Percentiles rank a stretch among this genome's conserved stretches.
These are phyloP conservation scores for Stichodactyla mertensii DNA, from an alignment of 64 coral and sea anemone genomes.

Conservation along the genomic window DNA sequence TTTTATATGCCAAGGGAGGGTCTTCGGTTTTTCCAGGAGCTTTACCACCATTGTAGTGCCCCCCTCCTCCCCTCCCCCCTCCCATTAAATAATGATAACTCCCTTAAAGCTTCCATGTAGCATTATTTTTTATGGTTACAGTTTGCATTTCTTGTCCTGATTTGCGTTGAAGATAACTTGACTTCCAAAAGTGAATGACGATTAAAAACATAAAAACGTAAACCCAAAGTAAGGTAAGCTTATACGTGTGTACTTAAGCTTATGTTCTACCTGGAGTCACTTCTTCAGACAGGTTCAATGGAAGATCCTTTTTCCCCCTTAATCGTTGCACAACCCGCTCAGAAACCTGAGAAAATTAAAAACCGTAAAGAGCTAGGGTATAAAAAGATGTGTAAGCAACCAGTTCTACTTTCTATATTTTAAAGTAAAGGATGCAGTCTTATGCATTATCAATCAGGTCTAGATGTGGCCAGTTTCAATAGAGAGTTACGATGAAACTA, in stretches of 20 bases:
- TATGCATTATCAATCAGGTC: background rate
- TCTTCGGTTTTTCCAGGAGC: too few relatives aligned
- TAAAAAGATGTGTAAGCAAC: background rate
- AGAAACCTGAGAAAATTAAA: conserved; percentile 45
- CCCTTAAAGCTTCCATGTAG: too few relatives aligned
- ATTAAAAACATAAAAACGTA: background rate
- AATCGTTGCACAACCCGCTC: conserved; percentile 75
- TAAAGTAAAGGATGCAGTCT: background rate
- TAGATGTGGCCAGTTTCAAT: background rate
- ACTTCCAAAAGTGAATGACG: too few relatives aligned
- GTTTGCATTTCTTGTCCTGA: too few relatives aligned
- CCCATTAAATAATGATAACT: too few relatives aligned
- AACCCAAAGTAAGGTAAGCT: background rate
- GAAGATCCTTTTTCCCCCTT: conserved; percentile 67
- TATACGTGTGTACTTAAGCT: too few relatives aligned
- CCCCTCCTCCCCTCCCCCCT: too few relatives aligned
- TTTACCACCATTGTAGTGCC: too few relatives aligned
- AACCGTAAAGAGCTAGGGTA: background rate
- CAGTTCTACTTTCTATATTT: background rate
- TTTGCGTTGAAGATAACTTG: too few relatives aligned
- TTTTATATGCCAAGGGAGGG: too few relatives aligned
- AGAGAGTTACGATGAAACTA: background rate
- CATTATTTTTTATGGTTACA: too few relatives aligned
- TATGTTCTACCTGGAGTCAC: conserved; percentile 61
- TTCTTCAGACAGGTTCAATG: conserved; percentile 44